phyloP scores from a whole-genome alignment of 23 tunicate genomes.

The Ascidia mentula region DNA sequence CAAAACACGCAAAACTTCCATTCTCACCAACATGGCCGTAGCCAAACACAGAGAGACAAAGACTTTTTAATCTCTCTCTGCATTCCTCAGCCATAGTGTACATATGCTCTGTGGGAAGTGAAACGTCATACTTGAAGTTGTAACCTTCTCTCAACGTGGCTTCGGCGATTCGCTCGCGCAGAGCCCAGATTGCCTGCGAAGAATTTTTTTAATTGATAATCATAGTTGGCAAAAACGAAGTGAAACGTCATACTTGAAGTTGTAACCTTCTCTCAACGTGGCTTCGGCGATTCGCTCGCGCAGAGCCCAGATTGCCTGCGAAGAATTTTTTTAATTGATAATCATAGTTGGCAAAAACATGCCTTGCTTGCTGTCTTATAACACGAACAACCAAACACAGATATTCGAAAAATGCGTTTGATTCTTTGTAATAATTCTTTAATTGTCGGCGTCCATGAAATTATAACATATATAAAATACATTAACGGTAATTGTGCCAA shows the following conservation, averaged over 20 bases:
- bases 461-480: too few relatives aligned
- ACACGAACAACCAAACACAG: too few relatives aligned
- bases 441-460: too few relatives aligned
- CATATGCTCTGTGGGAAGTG: slow-evolving; percentile 64
- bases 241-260: slow-evolving; percentile 86
- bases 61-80: slow-evolving; percentile 47
- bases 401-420: too few relatives aligned
- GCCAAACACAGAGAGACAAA: slow-evolving; percentile 49
- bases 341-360: too few relatives aligned
- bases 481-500: too few relatives aligned
- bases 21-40: slow-evolving; percentile 91
- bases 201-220: too few relatives aligned
- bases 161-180: slow-evolving; percentile 88
- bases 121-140: slow-evolving; percentile 85
- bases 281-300: slow-evolving; percentile 94
- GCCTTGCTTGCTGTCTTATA: too few relatives aligned
- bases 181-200: slow-evolving; percentile 65
- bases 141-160: slow-evolving; percentile 76
- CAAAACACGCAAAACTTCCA: too few relatives aligned
- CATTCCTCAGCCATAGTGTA: slow-evolving; percentile 68
- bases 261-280: slow-evolving; percentile 62
- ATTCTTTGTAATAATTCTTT: too few relatives aligned
- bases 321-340: too few relatives aligned
- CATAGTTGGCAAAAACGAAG: too few relatives aligned
- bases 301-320: slow-evolving; percentile 72